Base-by-base conservation (phyloP, 2,888 invertebrate species). In the Nemurella pictetii region DNA sequence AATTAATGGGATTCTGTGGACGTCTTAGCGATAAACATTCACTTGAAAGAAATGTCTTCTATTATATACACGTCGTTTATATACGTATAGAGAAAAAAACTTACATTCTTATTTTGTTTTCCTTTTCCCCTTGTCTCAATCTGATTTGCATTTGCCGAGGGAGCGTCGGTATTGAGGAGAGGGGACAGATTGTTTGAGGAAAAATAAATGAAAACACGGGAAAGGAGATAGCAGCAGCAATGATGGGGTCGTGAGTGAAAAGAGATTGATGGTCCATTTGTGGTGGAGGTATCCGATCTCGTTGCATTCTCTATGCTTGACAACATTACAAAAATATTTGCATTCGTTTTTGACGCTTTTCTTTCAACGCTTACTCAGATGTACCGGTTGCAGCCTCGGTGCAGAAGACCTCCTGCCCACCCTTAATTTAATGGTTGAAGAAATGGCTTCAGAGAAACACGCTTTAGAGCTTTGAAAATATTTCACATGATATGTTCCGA, bases 111-210 rank as follows among this genome's bases (percentile, higher is more conserved):
- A 78, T 78, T 78, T 36, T 15, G 30, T 35, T 80, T 35, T 35
- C 80, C 35, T 80, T 35, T 80, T 7, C 80, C 35, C n/a, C 80
- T 80, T 80, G 80, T 80, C 35, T 80, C 80, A 20, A 80, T 80
- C 80, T 80, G 80, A 80, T 80, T 80, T 80, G 80, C 80, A 80
- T 80, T 80, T 80, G 32, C 80, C 35, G 80, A 80, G 32, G 35
- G 32, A 30, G 35, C 26, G 25, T 78, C 30, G 28, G 30, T 78
- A 30, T 7, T 27, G 7, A 7, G 30, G 78, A 12, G 78, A 29
- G 12, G 30, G 30, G 75, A 55, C 55, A 55, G 55, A 55, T 55
- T 12, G 55, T 55, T 20, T 55, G 55, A 2, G 55, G 20, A 55
- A 55, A 55, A 55, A 55, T 55, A 55, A 55, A 55, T 55, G 55